Conservation (phyloP, 2,113 vertebrate species). For the Aramus guarauna region DNA sequence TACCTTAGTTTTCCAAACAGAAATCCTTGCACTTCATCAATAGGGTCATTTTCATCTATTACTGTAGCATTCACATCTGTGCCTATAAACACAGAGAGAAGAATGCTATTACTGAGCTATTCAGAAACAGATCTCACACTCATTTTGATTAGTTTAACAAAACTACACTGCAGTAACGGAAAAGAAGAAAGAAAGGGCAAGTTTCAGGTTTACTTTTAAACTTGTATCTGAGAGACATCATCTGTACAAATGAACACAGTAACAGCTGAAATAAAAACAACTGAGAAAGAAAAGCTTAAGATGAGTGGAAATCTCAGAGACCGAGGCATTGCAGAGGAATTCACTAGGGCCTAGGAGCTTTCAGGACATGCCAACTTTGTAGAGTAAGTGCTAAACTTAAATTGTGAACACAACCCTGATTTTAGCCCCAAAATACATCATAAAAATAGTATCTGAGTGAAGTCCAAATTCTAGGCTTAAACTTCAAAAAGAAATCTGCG, state of each 20-base stretch:
- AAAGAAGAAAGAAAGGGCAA: background rate
- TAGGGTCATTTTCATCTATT: slow-evolving; percentile 89
- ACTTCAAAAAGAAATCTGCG: background rate
- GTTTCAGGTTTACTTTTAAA: background rate
- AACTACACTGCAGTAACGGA: background rate
- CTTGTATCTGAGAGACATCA: background rate
- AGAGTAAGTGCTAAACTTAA: background rate
- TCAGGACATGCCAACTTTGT: background rate
- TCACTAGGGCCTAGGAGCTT: background rate
- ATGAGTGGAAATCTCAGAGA: background rate
- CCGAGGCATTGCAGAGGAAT: background rate
- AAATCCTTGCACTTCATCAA: slow-evolving; percentile 98
- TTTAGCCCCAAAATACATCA: background rate
- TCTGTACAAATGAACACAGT: background rate
- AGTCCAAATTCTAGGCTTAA: background rate
- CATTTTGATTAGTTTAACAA: background rate
- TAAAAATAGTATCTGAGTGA: background rate
- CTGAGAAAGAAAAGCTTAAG: background rate
- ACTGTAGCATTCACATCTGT: slow-evolving; percentile 89
- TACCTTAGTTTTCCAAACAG: slow-evolving; percentile 97
- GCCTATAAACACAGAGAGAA: slow-evolving; percentile 69
- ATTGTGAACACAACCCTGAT: background rate
- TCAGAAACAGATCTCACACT: background rate
- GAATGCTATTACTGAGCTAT: background rate
- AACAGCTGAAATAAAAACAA: background rate